phyloP scores from a whole-genome alignment of 2,888 invertebrate species.

The Pseudolycoriella hygida region DNA sequence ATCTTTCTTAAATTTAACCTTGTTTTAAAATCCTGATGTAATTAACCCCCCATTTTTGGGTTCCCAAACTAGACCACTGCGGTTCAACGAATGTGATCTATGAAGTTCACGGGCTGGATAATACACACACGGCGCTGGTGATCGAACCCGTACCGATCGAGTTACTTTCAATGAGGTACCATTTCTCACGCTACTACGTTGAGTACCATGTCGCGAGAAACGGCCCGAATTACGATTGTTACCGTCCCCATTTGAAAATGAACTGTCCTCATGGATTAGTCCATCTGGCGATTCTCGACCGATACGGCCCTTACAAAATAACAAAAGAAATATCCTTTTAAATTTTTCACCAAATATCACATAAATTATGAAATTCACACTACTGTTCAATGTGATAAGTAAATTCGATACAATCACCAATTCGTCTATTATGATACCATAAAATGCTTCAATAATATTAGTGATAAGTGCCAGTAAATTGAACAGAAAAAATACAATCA shows the following conservation, averaged over 20 bases:
- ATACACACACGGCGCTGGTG: conserved; percentile 30
- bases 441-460: conserved; percentile 73
- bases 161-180: conserved; percentile 23
- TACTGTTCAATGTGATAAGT: conserved; percentile 90
- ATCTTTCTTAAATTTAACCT: no score
- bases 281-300: conserved; percentile 50
- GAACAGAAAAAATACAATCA: conserved; percentile 85
- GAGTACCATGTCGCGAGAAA: conserved; percentile 34
- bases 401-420: conserved; percentile 75
- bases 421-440: conserved; percentile 42
- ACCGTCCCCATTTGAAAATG: conserved; percentile 59
- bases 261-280: conserved; percentile 65
- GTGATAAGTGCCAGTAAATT: conserved; percentile 74
- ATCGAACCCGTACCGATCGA: conserved; percentile 27
- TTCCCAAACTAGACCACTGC: conserved; percentile 3
- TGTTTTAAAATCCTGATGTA: conserved; percentile 2
- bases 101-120: conserved; percentile 29
- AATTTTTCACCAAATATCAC: conserved; percentile 97
- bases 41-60: conserved; percentile 2
- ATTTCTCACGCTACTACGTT: conserved; percentile 22
- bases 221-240: conserved; percentile 42
- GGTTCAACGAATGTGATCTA: conserved; percentile 15
- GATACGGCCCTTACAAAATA: conserved; percentile 51
- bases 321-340: conserved; percentile 64
- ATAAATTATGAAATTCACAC: conserved; percentile 94